Evolutionary conservation across 2,888 invertebrate genomes (phyloP).

Genomic region (Mythimna vitellina): DNA sequence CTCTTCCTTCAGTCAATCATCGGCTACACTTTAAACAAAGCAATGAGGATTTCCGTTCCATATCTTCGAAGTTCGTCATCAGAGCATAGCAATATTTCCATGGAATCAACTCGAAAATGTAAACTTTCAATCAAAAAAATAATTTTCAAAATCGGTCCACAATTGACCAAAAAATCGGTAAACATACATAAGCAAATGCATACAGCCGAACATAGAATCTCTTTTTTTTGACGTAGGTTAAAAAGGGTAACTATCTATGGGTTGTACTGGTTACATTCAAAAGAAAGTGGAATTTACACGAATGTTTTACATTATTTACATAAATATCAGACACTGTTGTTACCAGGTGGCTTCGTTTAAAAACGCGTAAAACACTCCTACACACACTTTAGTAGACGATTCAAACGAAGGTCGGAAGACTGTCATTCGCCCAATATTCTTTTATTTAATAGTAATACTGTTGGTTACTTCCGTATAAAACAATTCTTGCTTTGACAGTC

Average conservation of each 20-base stretch:
- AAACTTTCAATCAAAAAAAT: too few relatives aligned
- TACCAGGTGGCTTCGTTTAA: background rate
- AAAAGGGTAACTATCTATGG: background rate
- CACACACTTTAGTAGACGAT: background rate
- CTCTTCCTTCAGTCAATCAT: too few relatives aligned
- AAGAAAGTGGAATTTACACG: background rate
- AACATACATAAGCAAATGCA: too few relatives aligned
- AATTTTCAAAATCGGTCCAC: too few relatives aligned
- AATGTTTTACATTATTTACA: background rate
- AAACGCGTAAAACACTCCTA: background rate
- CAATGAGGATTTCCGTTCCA: too few relatives aligned
- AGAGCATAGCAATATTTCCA: too few relatives aligned
- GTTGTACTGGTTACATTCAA: background rate
- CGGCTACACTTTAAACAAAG: too few relatives aligned
- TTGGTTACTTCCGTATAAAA: conserved; percentile 21
- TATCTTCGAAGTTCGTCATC: too few relatives aligned
- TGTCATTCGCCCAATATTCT: conserved; percentile 9
- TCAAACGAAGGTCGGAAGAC: conserved; percentile 19
- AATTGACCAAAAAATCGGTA: too few relatives aligned
- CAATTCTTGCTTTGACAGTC: conserved; percentile 25
- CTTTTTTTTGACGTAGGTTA: too few relatives aligned
- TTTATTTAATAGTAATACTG: conserved; percentile 28
- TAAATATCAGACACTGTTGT: background rate
- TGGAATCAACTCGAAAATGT: too few relatives aligned
- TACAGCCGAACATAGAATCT: too few relatives aligned